Conservation (phyloP, 2,888 invertebrate species). For the Hololepta plana region DNA sequence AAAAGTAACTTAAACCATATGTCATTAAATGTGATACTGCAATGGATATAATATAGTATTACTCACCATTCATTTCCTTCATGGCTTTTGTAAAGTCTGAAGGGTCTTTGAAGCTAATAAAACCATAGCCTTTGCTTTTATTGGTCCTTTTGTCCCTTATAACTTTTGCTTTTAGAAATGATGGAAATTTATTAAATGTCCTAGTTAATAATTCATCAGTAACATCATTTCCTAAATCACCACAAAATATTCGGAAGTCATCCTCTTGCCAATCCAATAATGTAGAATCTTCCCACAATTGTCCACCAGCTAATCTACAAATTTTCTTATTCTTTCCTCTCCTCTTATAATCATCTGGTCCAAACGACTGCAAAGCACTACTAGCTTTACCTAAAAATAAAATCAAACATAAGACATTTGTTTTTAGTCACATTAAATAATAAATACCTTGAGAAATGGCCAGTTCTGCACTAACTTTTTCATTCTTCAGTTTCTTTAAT, state of each 20-base stretch:
- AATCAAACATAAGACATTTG: too few relatives aligned
- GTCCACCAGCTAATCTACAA: slow-evolving; percentile 82
- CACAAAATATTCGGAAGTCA: slow-evolving; percentile 97
- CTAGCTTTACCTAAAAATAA: slow-evolving; percentile 28
- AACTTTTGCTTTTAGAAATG: slow-evolving; percentile 89
- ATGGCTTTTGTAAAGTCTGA: slow-evolving; percentile 95
- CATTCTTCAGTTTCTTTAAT: slow-evolving; percentile 42
- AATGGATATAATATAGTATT: slow-evolving; percentile 2
- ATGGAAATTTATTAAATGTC: slow-evolving; percentile 86
- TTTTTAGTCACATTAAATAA: too few relatives aligned
- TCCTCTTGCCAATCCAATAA: slow-evolving; percentile 94
- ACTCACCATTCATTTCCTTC: slow-evolving; percentile 97
- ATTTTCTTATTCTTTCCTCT: slow-evolving; percentile 41
- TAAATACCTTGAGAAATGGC: slow-evolving; percentile 11
- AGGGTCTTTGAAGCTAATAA: slow-evolving; percentile 95
- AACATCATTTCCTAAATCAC: slow-evolving; percentile 98
- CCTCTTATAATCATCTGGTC: slow-evolving; percentile 31
- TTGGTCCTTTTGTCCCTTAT: slow-evolving; percentile 91
- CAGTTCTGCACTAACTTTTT: slow-evolving; percentile 34
- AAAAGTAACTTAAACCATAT: slow-evolving; percentile 13
- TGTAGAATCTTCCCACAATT: slow-evolving; percentile 91
- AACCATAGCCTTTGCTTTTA: slow-evolving; percentile 97
- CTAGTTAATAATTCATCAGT: slow-evolving; percentile 93
- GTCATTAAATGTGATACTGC: slow-evolving; percentile 2
- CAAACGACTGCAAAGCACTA: slow-evolving; percentile 36